Evolutionary conservation across 2,113 vertebrate species (phyloP), one percentile per base, ranked within the genome.

Genomic region (Phoenicopterus ruber): DNA sequence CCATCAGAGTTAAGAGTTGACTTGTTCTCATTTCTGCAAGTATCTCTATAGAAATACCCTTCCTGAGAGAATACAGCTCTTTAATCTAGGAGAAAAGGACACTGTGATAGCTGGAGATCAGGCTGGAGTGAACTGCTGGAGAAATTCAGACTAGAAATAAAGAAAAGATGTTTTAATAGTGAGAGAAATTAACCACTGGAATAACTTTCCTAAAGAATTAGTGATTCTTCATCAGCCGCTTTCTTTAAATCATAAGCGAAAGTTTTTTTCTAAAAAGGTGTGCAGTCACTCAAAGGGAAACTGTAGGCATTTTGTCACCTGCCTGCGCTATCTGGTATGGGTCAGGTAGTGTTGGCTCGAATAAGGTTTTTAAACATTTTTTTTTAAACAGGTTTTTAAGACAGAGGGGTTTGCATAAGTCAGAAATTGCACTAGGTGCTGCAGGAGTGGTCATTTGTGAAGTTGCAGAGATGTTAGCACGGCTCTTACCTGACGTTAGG

Each of bases 231-330:
- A 17, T 62, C 19, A 26, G 6, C 5, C 61, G 10, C 22, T 84
- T 65, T 62, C 32, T 80, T 71, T 13, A 17, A 63, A 72, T 50
- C 26, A 6, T 26, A 66, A 59, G 7, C 16, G 8, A 54, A 28
- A 38, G 3, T 0, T 4, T 40, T 70, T 72, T 40, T 57, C 4
- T 10, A 36, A 6, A n/a, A 79, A 77, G 8, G 0, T 9, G 38
- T 4, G 6, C 3, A 11, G 66, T 89, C 9, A 13, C 54, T 77
- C 36, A 32, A 20, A 72, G 11, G 21, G 25, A 77, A 73, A 22
- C 9, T 69, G 12, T 5, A 58, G 38, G 50, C 6, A 13, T 81
- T 91, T 72, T 69, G 24, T 49, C 38, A 84, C 21, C 42, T 26
- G 15, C 5, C 2, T 58, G 2, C 3, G 2, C 14, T 62, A 24